Percentiles rank a stretch among this genome's conserved stretches.
These are phyloP conservation scores for Macropus fuliginosus DNA, from an alignment of 2,797 vertebrate species.

Conservation along the genomic window DNA sequence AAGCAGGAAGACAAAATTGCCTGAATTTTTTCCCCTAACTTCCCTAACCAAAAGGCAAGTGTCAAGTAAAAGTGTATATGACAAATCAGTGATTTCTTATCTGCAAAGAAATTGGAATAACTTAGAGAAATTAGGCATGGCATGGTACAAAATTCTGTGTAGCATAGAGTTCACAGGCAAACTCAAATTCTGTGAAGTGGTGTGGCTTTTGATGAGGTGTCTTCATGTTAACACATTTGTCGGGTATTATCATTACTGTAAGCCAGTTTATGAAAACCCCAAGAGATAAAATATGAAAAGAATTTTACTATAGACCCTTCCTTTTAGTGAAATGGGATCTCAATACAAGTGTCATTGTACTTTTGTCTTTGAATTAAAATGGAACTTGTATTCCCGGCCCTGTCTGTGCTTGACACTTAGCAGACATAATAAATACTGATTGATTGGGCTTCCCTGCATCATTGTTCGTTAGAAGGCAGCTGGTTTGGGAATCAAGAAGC, in stretches of 20 bases:
- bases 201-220: neutral
- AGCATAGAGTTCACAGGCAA: neutral
- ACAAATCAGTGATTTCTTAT: neutral
- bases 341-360: neutral
- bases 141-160: neutral
- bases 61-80: neutral
- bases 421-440: neutral
- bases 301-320: neutral
- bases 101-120: neutral
- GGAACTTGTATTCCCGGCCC: neutral
- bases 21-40: neutral
- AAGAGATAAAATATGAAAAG: neutral
- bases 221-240: neutral
- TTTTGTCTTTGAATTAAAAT: neutral
- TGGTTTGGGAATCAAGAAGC: neutral
- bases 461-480: neutral
- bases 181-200: neutral
- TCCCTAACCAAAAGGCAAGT: neutral
- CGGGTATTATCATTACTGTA: neutral
- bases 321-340: neutral
- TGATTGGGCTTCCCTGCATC: neutral
- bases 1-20: constrained; percentile 24
- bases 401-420: neutral
- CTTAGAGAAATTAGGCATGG: neutral
- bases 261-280: neutral